Evolutionary conservation across 2,888 invertebrate species (phyloP).

Genomic region (Cryptocheilus praepositus): DNA sequence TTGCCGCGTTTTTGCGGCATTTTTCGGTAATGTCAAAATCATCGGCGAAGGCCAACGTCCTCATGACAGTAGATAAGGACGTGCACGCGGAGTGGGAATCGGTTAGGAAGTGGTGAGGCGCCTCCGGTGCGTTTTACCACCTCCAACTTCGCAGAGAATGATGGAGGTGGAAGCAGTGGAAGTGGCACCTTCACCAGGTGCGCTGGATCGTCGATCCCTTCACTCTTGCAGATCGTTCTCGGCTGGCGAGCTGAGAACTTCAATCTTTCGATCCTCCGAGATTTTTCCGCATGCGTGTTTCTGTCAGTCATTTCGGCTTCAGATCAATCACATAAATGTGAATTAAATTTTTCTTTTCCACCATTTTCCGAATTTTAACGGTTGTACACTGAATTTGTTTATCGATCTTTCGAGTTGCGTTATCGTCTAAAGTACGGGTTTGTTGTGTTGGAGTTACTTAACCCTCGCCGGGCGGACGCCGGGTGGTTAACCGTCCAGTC

Average conservation of each 20-base stretch:
- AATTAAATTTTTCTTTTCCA: too few relatives aligned
- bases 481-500: too few relatives aligned
- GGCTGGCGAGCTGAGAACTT: conserved; percentile 52
- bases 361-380: too few relatives aligned
- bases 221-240: conserved; percentile 60
- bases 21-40: neutral
- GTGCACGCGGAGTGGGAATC: neutral
- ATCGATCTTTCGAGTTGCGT: too few relatives aligned
- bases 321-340: too few relatives aligned
- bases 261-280: conserved; percentile 12
- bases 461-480: too few relatives aligned
- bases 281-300: neutral
- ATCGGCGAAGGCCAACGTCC: conserved; percentile 48
- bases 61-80: conserved; percentile 25
- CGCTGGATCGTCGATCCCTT: conserved; percentile 48
- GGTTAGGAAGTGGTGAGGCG: conserved; percentile 43
- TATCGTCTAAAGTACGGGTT: too few relatives aligned
- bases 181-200: conserved; percentile 54
- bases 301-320: neutral
- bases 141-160: conserved; percentile 30
- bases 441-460: too few relatives aligned
- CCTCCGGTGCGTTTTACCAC: conserved; percentile 45
- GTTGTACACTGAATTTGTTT: too few relatives aligned
- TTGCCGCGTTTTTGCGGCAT: neutral
- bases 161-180: conserved; percentile 43